These are phyloP conservation scores for Megalops atlanticus DNA, from an alignment of 2,113 vertebrate species.

Conservation along the genomic window DNA sequence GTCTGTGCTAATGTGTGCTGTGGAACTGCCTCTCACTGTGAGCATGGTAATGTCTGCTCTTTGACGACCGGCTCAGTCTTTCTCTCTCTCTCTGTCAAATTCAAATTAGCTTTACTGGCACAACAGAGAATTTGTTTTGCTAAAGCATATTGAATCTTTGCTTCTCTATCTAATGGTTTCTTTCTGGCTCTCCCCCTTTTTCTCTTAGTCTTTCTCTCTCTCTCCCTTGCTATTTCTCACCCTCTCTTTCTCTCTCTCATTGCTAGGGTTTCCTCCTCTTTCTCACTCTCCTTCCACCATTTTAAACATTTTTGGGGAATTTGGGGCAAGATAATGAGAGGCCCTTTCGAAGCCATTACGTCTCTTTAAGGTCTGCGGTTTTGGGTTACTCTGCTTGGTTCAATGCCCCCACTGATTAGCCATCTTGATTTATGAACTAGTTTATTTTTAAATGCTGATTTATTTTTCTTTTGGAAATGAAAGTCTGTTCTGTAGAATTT, in stretches of 20 bases:
- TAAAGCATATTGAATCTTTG: too few species aligned
- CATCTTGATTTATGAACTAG: slow-evolving; percentile 45
- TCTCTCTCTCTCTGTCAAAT: not conserved
- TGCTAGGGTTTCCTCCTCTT: too few species aligned
- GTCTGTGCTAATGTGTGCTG: not conserved
- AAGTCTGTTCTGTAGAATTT: slow-evolving; percentile 18
- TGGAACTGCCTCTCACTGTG: too few species aligned
- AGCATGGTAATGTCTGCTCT: not conserved
- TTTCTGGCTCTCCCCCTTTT: not conserved
- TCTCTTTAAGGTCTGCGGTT: slow-evolving; percentile 40
- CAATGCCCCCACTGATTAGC: slow-evolving; percentile 49
- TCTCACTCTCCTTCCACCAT: not conserved
- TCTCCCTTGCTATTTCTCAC: too few species aligned
- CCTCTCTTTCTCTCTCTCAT: not conserved
- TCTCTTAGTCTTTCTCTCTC: not conserved
- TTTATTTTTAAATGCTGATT: slow-evolving; percentile 60
- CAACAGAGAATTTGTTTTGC: too few species aligned
- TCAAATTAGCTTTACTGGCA: too few species aligned
- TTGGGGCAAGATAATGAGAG: slow-evolving; percentile 28
- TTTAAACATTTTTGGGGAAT: slow-evolving; percentile 32
- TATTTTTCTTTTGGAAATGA: slow-evolving; percentile 35
- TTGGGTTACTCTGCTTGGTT: slow-evolving; percentile 19
- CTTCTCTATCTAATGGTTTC: too few species aligned
- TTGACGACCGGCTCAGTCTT: not conserved
- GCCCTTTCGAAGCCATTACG: slow-evolving; percentile 44